Conservation (phyloP, 2,888 invertebrate species). For the Agonopterix arenella region DNA sequence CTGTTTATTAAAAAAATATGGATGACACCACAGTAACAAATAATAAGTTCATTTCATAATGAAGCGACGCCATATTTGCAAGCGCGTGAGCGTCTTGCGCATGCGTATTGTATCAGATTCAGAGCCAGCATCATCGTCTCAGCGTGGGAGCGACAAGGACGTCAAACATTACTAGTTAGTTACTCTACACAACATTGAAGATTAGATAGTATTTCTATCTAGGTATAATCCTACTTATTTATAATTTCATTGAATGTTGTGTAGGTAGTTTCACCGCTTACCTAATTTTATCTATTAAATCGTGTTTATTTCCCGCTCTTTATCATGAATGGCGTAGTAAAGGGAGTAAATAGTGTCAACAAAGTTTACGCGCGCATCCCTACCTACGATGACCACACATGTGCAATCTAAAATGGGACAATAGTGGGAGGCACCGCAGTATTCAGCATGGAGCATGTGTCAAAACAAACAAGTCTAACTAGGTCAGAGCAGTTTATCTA, state of each 20-base stretch:
- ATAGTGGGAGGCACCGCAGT: conserved; percentile 57
- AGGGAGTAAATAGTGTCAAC: conserved; percentile 5
- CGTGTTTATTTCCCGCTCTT: background rate
- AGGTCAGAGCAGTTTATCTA: conserved; percentile 32
- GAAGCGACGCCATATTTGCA: background rate
- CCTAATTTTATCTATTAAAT: no score
- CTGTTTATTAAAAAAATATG: no score
- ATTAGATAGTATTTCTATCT: no score
- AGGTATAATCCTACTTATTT: no score
- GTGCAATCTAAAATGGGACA: conserved; percentile 61
- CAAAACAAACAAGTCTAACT: conserved; percentile 51
- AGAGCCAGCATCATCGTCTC: background rate
- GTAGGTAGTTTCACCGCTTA: no score
- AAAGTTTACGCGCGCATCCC: conserved; percentile 10
- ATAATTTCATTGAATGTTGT: no score
- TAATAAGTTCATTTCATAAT: background rate
- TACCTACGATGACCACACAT: conserved; percentile 30
- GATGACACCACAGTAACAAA: background rate
- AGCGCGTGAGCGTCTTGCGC: background rate
- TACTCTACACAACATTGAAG: no score
- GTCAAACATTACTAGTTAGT: background rate
- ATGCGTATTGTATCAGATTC: background rate
- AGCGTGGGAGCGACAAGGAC: background rate
- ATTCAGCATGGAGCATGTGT: conserved; percentile 23
- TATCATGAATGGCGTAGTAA: conserved; percentile 16